A percentile compares a stretch with the other conserved stretches of the same genome.
phyloP scores from a whole-genome alignment of 2,113 vertebrate species.

The Propithecus coquereli region DNA sequence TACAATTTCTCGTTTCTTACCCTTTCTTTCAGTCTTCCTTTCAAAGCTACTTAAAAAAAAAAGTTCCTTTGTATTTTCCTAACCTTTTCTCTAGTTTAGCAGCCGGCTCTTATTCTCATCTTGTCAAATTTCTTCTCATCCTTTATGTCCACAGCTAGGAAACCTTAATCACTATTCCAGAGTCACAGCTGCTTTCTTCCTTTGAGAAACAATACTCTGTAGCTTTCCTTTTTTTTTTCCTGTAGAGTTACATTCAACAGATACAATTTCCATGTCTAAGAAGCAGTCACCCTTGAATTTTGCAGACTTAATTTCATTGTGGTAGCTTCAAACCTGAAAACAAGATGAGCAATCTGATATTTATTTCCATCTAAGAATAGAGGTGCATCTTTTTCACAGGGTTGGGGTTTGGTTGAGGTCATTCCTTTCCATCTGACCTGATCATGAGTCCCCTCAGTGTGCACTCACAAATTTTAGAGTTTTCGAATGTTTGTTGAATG shows the following conservation, averaged over 20 bases:
- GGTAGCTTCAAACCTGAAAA: constrained; percentile 26
- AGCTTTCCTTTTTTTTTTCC: background rate
- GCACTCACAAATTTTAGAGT: constrained; percentile 10
- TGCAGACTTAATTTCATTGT: constrained; percentile 56
- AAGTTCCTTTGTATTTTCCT: background rate
- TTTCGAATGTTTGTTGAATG: background rate
- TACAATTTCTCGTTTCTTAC: constrained; percentile 32
- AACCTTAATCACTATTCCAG: constrained; percentile 56
- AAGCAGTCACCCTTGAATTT: constrained; percentile 47
- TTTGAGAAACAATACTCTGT: constrained; percentile 53
- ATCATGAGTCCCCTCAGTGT: background rate
- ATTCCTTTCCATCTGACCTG: background rate
- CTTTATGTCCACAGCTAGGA: constrained; percentile 62
- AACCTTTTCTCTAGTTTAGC: background rate
- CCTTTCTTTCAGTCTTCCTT: constrained; percentile 54
- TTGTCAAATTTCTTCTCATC: constrained; percentile 70
- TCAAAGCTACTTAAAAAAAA: background rate
- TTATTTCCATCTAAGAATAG: background rate
- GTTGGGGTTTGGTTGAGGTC: background rate
- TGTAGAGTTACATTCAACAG: constrained; percentile 38
- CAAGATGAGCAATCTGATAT: background rate
- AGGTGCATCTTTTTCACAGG: background rate
- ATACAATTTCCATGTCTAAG: constrained; percentile 53
- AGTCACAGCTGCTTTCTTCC: constrained; percentile 47
- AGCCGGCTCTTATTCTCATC: constrained; percentile 67